These are phyloP conservation scores for Thecocarcelia acutangulata DNA, from an alignment of 2,888 invertebrate species.

Conservation along the genomic window DNA sequence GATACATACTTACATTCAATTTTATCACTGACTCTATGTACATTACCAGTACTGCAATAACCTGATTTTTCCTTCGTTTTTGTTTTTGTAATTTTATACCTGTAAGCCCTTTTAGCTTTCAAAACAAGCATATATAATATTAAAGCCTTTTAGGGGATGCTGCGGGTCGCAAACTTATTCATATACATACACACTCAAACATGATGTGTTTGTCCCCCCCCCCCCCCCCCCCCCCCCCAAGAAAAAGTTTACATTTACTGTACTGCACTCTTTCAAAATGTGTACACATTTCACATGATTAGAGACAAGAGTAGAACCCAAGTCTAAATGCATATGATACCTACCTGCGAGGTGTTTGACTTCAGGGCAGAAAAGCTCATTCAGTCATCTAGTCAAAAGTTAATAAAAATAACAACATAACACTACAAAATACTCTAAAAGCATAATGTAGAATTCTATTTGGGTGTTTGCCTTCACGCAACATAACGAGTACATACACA, in stretches of 20 bases:
- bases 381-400: constrained; percentile 50
- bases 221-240: neutral
- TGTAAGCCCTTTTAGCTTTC: neutral
- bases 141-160: constrained; percentile 35
- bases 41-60: neutral
- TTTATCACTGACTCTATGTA: constrained; percentile 6
- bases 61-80: neutral
- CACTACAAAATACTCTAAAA: constrained; percentile 22
- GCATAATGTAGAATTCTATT: constrained; percentile 28
- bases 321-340: neutral
- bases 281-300: constrained; percentile 23
- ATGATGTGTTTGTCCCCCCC: constrained; percentile 14
- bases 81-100: neutral
- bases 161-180: neutral
- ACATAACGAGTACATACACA: too few species aligned
- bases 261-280: constrained; percentile 5
- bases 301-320: neutral
- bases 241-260: constrained; percentile 5
- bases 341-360: constrained; percentile 26
- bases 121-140: constrained; percentile 12
- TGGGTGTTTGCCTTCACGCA: constrained; percentile 17
- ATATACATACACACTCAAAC: too few species aligned
- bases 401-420: constrained; percentile 30
- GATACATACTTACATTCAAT: neutral
- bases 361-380: constrained; percentile 35